Percentiles rank a stretch among this genome's conserved stretches.
These are phyloP conservation scores for Oceanodroma tethys DNA, from an alignment of 2,113 vertebrate genomes.

Conservation along the genomic window DNA sequence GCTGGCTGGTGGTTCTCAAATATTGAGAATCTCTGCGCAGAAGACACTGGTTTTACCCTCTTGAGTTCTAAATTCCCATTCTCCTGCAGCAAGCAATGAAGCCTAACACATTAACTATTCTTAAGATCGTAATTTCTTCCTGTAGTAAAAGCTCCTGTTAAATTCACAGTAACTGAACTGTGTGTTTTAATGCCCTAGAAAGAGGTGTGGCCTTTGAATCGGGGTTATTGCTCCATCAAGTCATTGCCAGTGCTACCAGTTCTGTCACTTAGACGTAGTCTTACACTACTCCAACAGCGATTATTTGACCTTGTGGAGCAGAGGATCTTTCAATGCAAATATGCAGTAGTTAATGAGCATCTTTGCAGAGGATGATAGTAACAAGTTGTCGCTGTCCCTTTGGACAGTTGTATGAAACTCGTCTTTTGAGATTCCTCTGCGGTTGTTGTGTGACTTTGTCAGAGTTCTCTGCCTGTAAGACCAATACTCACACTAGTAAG, in stretches of 20 bases:
- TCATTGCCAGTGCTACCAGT: fast-evolving
- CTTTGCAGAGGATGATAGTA: background rate
- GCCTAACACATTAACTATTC: background rate
- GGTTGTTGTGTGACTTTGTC: background rate
- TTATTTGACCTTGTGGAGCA: background rate
- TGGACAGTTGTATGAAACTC: background rate
- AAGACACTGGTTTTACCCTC: background rate
- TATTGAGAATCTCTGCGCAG: background rate
- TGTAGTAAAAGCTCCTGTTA: background rate
- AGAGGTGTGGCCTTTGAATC: background rate
- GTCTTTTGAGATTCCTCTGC: background rate
- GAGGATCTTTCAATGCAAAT: background rate
- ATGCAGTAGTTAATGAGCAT: fast-evolving
- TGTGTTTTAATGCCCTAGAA: background rate
- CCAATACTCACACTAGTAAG: background rate
- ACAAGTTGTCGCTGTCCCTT: background rate
- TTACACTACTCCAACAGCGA: fast-evolving
- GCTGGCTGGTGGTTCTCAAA: background rate
- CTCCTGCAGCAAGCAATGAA: background rate
- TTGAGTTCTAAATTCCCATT: background rate
- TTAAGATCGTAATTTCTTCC: background rate
- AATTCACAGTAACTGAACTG: background rate
- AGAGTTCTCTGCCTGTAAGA: background rate
- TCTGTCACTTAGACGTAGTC: background rate
- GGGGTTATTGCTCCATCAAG: background rate